These are phyloP conservation scores for Coptotermes formosanus DNA, from an alignment of 1,140 invertebrate species.

Conservation along the genomic window DNA sequence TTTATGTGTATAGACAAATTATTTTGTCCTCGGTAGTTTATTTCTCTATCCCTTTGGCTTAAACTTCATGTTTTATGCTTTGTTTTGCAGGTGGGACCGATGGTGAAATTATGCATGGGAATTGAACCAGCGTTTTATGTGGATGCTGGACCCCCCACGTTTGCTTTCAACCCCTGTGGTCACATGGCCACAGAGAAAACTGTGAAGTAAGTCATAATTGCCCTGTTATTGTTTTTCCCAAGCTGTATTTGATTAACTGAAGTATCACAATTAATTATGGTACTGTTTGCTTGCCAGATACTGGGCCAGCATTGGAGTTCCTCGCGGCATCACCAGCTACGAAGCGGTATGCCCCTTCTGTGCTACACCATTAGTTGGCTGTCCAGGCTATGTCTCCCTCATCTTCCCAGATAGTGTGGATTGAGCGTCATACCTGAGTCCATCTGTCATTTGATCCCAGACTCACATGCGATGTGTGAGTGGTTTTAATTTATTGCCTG, in stretches of 20 bases:
- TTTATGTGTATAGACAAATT: background rate
- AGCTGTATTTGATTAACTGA: background rate
- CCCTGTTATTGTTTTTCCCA: background rate
- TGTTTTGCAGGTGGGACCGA: conserved; percentile 63
- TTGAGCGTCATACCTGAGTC: conserved; percentile 46
- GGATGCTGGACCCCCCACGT: conserved; percentile 85
- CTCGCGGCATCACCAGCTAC: conserved; percentile 97
- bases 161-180: conserved; percentile 97
- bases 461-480: background rate
- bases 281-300: conserved; percentile 60
- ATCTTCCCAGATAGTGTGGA: conserved; percentile 99
- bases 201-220: conserved; percentile 75
- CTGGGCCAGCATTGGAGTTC: conserved; percentile 93
- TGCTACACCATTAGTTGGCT: conserved; percentile 84
- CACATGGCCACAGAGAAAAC: conserved; percentile 98
- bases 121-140: conserved; percentile 96
- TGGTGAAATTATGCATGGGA: conserved; percentile 91
- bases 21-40: background rate
- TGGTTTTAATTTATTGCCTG: conserved; percentile 4
- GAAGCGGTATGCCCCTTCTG: conserved; percentile 98
- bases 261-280: background rate
- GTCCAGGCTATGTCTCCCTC: conserved; percentile 90
- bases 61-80: background rate
- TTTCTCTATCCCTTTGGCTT: background rate
- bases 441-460: background rate